Evolutionary conservation across 2,888 invertebrate genomes (phyloP), one percentile per base, ranked within the genome.

Genomic region (Megaustenia siamemsis): DNA sequence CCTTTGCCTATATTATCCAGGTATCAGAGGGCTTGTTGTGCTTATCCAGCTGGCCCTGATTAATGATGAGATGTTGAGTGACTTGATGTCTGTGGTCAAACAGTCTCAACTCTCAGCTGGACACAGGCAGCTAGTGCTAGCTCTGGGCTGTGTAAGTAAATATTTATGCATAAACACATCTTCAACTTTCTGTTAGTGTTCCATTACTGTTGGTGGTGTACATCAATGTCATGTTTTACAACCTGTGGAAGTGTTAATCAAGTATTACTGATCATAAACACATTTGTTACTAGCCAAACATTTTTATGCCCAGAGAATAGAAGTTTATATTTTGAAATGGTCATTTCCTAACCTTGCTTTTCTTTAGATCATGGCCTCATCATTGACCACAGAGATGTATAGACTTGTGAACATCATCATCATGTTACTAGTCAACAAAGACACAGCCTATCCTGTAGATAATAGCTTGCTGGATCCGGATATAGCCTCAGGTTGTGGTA

Each of bases 1-100:
- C n/a, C 24, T 1, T 69, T 73, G 28, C 28, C 28, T 73, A 3
- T 71, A 8, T 21, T n/a, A n/a, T 32, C 6, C 49, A 73, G 73
- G 45, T 49, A 73, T 32, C n/a, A 49, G 5, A 21, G 43, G 49
- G 3, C 43, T 82, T 40, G 69, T 60, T 21, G 6, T 82, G 60
- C 32, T 82, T 8, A 40, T 56, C 24, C 82, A 82, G 73, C 60
- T 82, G 56, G 82, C 73, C 15, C 28, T 73, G 35, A 43, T 82
- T 21, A 82, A 82, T 60, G 82, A 82, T 60, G 82, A 82, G 53
- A 82, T 82, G 82, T 60, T 71, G n/a, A 12, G 38, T 1, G 73
- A 82, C n/a, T 15, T 82, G 32, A 38, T 21, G 53, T 28, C 53
- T 56, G 43, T 71, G 28, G 5, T 82, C 8, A 53, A 71, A 21